Base-by-base conservation (phyloP, 2,797 vertebrate genomes). In the Artibeus jamaicensis region DNA sequence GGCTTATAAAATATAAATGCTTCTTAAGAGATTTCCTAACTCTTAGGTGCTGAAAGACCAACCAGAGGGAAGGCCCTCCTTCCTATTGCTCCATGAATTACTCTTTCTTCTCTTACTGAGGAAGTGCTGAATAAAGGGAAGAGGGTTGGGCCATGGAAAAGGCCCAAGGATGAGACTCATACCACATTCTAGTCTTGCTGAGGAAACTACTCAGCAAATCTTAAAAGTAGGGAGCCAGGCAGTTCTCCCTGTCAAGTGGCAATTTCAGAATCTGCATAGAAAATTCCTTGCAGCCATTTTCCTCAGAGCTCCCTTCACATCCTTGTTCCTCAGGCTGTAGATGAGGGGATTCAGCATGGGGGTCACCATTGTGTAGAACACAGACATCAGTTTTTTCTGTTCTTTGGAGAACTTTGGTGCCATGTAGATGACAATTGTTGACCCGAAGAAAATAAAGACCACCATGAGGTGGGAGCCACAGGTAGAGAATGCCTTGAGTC, bases 311-410 rank as follows among this genome's bases (percentile, higher is more conserved):
- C 78, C 93, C 70, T 93, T 97, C 14, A 97, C 73, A 24, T 96
- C 93, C 53, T 97, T 97, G 93, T 97, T 97, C 18, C 96, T 97
- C 90, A 97, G 87, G 29, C 97, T 97, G 1, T 97, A 97, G 70
- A 97, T 96, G 39, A 97, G 74, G 4, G 96, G 97, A 42, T 97
- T 97, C 9, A 97, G 62, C 97, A 97, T 93, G 29, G 97, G 93
- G 0, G 96, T 96, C 82, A 97, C 77, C 82, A 97, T 1, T 22
- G 97, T 29, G 70, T 97, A 96, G 82, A 97, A 97, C 48, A 97
- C 92, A 81, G 97, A 97, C 1, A 95, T 57, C 14, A 97, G 19
- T 79, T 96, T 97, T 84, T 92, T 22, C 65, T 95, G 96, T 68
- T 97, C 86, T 92, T 93, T 95, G 67, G 94, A 97, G 73, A 95